Evolutionary conservation across 23 tunicate genomes (phyloP).

Genomic region (Diplosoma virens): DNA sequence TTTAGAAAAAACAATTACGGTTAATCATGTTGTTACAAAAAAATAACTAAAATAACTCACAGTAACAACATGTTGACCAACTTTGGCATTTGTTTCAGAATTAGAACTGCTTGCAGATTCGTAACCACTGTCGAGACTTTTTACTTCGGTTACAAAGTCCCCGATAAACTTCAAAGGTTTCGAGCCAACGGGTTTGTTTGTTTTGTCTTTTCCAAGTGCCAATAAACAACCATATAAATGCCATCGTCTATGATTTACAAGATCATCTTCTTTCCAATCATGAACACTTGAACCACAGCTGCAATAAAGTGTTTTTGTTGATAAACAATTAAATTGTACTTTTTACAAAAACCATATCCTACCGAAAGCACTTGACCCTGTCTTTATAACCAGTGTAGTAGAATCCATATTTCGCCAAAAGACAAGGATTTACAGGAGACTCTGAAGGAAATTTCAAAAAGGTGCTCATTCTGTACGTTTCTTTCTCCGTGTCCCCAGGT

Average conservation of each 20-base stretch:
- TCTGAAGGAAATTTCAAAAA: neutral
- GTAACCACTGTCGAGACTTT: conserved; percentile 9
- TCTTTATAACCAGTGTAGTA: conserved; percentile 49
- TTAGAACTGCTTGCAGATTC: neutral
- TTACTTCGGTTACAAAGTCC: neutral
- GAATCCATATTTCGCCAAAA: conserved; percentile 38
- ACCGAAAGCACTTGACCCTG: conserved; percentile 54
- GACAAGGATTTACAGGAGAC: conserved; percentile 10
- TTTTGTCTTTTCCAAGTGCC: conserved; percentile 7
- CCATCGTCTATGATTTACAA: conserved; percentile 6
- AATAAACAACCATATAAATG: neutral
- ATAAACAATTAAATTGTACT: too few species aligned
- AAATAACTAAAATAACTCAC: too few species aligned
- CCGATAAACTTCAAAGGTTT: neutral
- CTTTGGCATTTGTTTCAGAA: neutral
- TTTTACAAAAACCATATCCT: too few species aligned
- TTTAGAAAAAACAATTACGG: too few species aligned
- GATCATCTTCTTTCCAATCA: conserved; percentile 1
- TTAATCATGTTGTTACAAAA: too few species aligned
- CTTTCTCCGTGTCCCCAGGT: conserved; percentile 17
- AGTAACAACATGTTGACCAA: neutral
- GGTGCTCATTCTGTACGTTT: conserved; percentile 18
- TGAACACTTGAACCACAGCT: conserved; percentile 16
- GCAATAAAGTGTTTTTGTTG: too few species aligned
- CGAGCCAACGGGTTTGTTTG: neutral